These are phyloP conservation scores for Drosophila vallismaia DNA, from an alignment of 2,888 invertebrate genomes.

Conservation along the genomic window DNA sequence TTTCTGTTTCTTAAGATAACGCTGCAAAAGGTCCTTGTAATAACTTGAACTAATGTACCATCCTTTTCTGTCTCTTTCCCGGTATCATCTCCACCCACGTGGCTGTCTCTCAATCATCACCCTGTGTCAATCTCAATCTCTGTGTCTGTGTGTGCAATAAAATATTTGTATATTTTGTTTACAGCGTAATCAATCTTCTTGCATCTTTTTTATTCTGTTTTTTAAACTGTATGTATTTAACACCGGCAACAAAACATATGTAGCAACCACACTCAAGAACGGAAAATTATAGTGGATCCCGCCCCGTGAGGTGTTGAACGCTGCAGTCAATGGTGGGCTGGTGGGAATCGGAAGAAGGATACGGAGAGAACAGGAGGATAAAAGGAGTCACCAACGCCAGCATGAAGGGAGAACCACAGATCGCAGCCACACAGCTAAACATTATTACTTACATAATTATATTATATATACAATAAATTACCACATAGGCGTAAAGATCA, in stretches of 20 bases:
- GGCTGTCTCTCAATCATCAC: slow-evolving; percentile 12
- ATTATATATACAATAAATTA: slow-evolving; percentile 63
- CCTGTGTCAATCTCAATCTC: slow-evolving; percentile 14
- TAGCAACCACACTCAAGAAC: slow-evolving; percentile 71
- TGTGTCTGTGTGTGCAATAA: slow-evolving; percentile 39
- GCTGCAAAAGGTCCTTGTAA: neutral
- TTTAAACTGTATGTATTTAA: slow-evolving; percentile 76
- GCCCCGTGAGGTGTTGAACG: slow-evolving; percentile 34
- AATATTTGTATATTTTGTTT: slow-evolving; percentile 53
- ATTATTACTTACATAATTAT: slow-evolving; percentile 76
- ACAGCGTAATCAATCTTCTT: slow-evolving; percentile 81
- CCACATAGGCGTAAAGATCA: slow-evolving; percentile 67
- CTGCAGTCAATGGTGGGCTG: slow-evolving; percentile 29
- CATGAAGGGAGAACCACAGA: slow-evolving; percentile 43
- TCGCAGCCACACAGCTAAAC: slow-evolving; percentile 57
- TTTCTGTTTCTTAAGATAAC: slow-evolving; percentile 28
- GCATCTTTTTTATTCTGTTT: slow-evolving; percentile 73
- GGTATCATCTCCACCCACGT: slow-evolving; percentile 46
- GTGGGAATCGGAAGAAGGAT: slow-evolving; percentile 5
- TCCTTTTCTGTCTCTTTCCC: slow-evolving; percentile 64
- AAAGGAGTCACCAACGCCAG: slow-evolving; percentile 47
- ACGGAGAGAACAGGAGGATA: slow-evolving; percentile 1
- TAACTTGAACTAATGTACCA: slow-evolving; percentile 18
- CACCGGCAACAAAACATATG: slow-evolving; percentile 70
- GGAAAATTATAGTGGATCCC: slow-evolving; percentile 67